Base-by-base conservation (phyloP, 2,888 invertebrate genomes). In the Lasioglossum calceatum region DNA sequence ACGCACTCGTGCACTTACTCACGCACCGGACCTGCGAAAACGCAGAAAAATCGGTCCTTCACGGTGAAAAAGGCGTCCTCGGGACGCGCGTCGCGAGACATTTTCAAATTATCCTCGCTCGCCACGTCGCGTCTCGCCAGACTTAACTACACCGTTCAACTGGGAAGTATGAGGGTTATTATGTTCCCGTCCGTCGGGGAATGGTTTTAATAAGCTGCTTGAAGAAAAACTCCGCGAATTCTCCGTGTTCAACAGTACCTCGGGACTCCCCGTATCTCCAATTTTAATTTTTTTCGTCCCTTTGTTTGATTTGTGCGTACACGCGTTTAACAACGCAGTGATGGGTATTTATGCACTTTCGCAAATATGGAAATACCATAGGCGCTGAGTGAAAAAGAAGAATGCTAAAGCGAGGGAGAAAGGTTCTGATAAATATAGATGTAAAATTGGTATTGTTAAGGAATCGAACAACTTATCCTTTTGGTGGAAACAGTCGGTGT, bases 1-100 rank as follows among this genome's bases (percentile, higher is more conserved):
- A 61, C 61, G 61, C 61, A 27, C n/a, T 27, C 0, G 27, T 1
- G 14, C 19, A 44, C 32, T 67, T 36, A 16, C 71, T 32, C 85
- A 58, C 73, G 84, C 79, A 73, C 42, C 32, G 39, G 39, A 72
- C 76, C 8, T 1, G 16, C 42, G 84, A 8, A 75, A 78, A 77
- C 32, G 32, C 23, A 50, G 84, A 82, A 70, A 84, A 82, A 81
- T 84, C 61, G 23, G n/a, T 32, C n/a, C 32, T 8, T 16, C 77
- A 58, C 36, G 47, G 50, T 19, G 78, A 54, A 32, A 50, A 70
- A 10, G 0, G n/a, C 19, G 71, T 32, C 61, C 61, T 32, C 61
- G 42, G 32, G 16, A 23, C 70, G 42, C 47, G 70, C 47, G 50
- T 67, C 50, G 36, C 54, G 47, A 67, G 61, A 47, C 47, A 42